These are phyloP conservation scores for Patiria miniata DNA, from an alignment of 35 echinoderm and acorn worm species.

Conservation along the genomic window DNA sequence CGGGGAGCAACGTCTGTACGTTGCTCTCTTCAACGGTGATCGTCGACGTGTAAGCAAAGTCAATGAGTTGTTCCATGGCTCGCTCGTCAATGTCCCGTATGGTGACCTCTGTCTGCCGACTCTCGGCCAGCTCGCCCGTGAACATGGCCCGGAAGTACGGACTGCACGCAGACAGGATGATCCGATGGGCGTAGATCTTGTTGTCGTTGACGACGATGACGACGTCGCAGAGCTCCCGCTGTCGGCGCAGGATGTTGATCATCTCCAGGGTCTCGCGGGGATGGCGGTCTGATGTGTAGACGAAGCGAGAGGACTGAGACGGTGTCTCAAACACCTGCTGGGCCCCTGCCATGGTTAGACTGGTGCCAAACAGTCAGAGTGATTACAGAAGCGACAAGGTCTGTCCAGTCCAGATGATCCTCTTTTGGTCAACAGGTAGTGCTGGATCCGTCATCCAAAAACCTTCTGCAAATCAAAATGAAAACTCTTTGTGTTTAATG, in stretches of 20 bases:
- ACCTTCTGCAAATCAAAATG: too few species aligned
- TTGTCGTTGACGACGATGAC: conserved; percentile 83
- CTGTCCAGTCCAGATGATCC: too few species aligned
- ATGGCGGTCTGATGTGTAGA: conserved; percentile 93
- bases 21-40: conserved; percentile 92
- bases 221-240: conserved; percentile 97
- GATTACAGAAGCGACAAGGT: too few species aligned
- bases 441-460: too few species aligned
- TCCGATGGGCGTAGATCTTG: conserved; percentile 97
- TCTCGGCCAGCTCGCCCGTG: conserved; percentile 95
- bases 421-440: too few species aligned
- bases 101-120: conserved; percentile 91
- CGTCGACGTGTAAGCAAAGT: conserved; percentile 96
- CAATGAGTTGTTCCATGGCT: conserved; percentile 88
- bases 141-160: conserved; percentile 99
- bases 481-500: too few species aligned
- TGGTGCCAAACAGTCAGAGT: too few species aligned
- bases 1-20: conserved; percentile 92
- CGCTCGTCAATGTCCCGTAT: conserved; percentile 96
- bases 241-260: conserved; percentile 84
- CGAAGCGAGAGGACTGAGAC: conserved; percentile 74
- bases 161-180: conserved; percentile 94
- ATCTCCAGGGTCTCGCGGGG: conserved; percentile 80
- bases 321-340: conserved; percentile 92
- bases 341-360: conserved; percentile 81